Evolutionary conservation across 2,888 invertebrate genomes (phyloP).

Genomic region (Parnassius glacialis): DNA sequence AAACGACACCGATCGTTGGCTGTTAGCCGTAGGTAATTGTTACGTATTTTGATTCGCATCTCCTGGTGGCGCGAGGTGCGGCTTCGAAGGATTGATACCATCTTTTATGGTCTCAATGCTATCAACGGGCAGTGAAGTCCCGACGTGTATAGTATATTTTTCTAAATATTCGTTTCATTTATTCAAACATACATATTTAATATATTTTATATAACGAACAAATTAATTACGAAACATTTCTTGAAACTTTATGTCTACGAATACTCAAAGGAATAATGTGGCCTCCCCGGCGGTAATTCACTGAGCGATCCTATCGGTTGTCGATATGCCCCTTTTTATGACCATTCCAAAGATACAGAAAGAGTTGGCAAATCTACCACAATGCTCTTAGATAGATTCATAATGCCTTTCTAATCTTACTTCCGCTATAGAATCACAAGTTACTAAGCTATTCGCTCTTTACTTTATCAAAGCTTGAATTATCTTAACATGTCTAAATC

Average conservation of each 20-base stretch:
- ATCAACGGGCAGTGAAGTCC: neutral
- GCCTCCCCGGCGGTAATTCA: constrained; percentile 61
- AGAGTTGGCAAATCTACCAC: constrained; percentile 52
- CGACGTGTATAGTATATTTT: neutral
- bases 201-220: no score
- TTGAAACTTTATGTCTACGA: constrained; percentile 42
- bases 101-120: constrained; percentile 10
- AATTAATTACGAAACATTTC: constrained; percentile 34
- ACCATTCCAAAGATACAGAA: constrained; percentile 60
- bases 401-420: constrained; percentile 19
- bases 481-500: no score
- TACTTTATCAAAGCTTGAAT: neutral
- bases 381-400: constrained; percentile 31
- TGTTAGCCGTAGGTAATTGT: constrained; percentile 32
- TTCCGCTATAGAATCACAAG: constrained; percentile 9
- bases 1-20: constrained; percentile 46
- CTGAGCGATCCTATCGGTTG: constrained; percentile 72
- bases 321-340: constrained; percentile 73
- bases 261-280: constrained; percentile 59
- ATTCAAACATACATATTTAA: no score
- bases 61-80: constrained; percentile 22
- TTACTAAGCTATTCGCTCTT: constrained; percentile 1
- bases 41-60: constrained; percentile 36
- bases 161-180: no score
- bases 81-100: constrained; percentile 11